Conservation (phyloP, 1,140 invertebrate species). For the Drosophila tsacasi region DNA sequence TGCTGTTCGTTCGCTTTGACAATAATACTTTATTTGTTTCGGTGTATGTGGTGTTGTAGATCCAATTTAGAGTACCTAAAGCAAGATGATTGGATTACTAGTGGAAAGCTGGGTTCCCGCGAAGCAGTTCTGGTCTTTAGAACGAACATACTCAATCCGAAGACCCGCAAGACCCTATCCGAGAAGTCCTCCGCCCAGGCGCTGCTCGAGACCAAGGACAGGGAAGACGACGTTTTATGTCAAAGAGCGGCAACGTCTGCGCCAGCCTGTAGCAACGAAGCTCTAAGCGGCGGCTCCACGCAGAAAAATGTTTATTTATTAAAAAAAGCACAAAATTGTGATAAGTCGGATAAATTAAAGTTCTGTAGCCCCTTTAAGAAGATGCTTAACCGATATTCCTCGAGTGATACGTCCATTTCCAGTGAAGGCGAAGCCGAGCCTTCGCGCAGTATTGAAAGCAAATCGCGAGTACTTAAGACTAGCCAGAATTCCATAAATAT, state of each 20-base stretch:
- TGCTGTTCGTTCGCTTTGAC: not conserved
- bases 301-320: slow-evolving; percentile 44
- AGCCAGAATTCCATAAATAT: slow-evolving; percentile 36
- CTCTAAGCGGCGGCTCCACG: slow-evolving; percentile 27
- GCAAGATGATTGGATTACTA: slow-evolving; percentile 80
- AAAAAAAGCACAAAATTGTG: slow-evolving; percentile 37
- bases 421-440: slow-evolving; percentile 72
- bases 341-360: slow-evolving; percentile 37
- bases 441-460: slow-evolving; percentile 48
- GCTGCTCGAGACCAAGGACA: slow-evolving; percentile 18
- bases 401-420: slow-evolving; percentile 76
- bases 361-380: slow-evolving; percentile 33
- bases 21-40: slow-evolving; percentile 4
- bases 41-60: slow-evolving; percentile 24
- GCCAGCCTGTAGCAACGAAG: slow-evolving; percentile 25
- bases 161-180: slow-evolving; percentile 56
- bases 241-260: slow-evolving; percentile 3
- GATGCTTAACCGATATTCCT: slow-evolving; percentile 63
- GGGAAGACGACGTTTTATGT: not conserved
- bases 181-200: slow-evolving; percentile 27
- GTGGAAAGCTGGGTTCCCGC: slow-evolving; percentile 77
- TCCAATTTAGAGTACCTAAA: slow-evolving; percentile 37
- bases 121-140: slow-evolving; percentile 82
- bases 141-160: slow-evolving; percentile 75
- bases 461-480: slow-evolving; percentile 38